Base-by-base conservation (phyloP, 1,140 invertebrate genomes). In the Mercenaria mercenaria region DNA sequence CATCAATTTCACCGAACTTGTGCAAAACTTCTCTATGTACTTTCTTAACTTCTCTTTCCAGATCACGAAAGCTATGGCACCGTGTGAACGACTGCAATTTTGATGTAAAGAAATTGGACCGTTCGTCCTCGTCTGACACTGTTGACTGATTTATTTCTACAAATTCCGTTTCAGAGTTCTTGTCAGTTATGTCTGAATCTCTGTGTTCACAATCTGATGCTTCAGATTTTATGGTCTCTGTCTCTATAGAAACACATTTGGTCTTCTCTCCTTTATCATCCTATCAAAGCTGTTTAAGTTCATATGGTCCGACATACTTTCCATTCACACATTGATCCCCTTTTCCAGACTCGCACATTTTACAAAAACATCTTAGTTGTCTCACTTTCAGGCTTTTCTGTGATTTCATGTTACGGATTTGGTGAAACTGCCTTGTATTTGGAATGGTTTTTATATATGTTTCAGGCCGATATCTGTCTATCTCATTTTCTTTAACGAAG, bases 381-480 rank as follows among this genome's bases (percentile, higher is more conserved):
- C 37, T 6, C 11, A 79, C 39, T 47, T 39, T 79, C 26, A 47
- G 20, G 43, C 26, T 79, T 37, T 15, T 34, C 29, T 34, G 52
- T 26, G 20, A 13, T 69, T 59, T 18, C 4, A 23, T 18, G 79
- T 90, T 91, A 39, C 77, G 23, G 34, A 88, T 61, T 43, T 82
- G 88, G 34, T 91, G 86, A 20, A 90, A 20, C 67, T 88, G 82
- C 56, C 83, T n/a, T 32, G 88, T 90, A 0, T 43, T 59, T 18
- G 23, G 47, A 0, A 91, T 34, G 4, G 88, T 74, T 81, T 82
- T 69, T 0, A 79, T 69, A 11, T 83, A 59, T 18, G 67, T 88
- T 76, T 88, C 67, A 61, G 90, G 90, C 61, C 76, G 32, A 29
- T 90, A 69, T 85, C 91, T 64, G 20, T 69, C 56, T 18, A 91